These are phyloP conservation scores for Bombus superbus DNA, from an alignment of 1,140 invertebrate genomes.

Conservation along the genomic window DNA sequence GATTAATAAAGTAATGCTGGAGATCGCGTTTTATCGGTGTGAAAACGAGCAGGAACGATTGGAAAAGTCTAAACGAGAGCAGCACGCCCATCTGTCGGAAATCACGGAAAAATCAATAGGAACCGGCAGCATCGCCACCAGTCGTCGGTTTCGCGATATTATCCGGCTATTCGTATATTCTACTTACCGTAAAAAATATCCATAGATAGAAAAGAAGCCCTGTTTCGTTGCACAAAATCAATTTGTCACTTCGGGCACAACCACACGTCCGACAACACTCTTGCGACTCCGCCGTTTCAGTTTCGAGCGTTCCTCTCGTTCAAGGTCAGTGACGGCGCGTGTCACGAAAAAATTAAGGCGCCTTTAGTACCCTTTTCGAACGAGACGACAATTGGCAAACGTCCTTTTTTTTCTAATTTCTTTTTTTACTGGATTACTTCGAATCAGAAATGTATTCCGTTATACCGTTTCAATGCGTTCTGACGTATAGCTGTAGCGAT, in stretches of 20 bases:
- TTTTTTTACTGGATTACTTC: background rate
- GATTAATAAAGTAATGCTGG: background rate
- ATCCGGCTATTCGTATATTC: slow-evolving; percentile 16
- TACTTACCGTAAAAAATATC: slow-evolving; percentile 72
- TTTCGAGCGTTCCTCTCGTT: slow-evolving; percentile 67
- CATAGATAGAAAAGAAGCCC: slow-evolving; percentile 61
- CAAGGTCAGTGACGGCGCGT: slow-evolving; percentile 36
- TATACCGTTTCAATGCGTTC: background rate
- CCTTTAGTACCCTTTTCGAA: background rate
- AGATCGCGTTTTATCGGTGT: background rate
- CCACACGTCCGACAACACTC: slow-evolving; percentile 72
- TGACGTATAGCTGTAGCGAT: background rate
- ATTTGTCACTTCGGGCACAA: slow-evolving; percentile 73
- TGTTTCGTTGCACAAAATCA: slow-evolving; percentile 64
- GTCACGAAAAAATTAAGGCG: slow-evolving; percentile 26
- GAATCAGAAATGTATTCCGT: background rate
- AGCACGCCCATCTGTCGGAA: slow-evolving; percentile 71
- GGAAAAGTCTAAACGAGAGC: slow-evolving; percentile 39
- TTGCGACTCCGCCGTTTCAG: slow-evolving; percentile 70
- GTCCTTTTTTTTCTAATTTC: background rate
- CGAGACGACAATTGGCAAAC: background rate
- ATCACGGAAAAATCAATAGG: slow-evolving; percentile 65
- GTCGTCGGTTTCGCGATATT: slow-evolving; percentile 26
- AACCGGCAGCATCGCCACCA: slow-evolving; percentile 36
- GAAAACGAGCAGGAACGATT: slow-evolving; percentile 12